A percentile compares a stretch with the other conserved stretches of the same genome.
Evolutionary conservation across 2,113 vertebrate genomes (phyloP).

Genomic region (Prunella fulvescens): DNA sequence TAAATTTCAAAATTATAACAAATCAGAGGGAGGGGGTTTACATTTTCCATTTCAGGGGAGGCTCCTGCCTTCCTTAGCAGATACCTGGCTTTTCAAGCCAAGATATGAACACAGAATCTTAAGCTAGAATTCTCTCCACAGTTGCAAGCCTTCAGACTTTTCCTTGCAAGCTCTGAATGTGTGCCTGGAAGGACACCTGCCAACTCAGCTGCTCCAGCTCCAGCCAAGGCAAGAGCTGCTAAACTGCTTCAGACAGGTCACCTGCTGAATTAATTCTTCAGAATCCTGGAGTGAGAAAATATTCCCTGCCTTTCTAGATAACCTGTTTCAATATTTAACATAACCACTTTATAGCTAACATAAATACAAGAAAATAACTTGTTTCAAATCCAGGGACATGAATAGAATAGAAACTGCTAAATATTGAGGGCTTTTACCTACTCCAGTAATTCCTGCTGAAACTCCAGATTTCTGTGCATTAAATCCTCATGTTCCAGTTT

Average conservation of each 20-base stretch:
- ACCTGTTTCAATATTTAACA: not conserved
- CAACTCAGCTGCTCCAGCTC: not conserved
- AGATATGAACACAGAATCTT: not conserved
- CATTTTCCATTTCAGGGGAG: not conserved
- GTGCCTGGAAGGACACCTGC: not conserved
- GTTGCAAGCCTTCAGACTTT: not conserved
- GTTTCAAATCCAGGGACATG: not conserved
- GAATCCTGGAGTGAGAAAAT: not conserved
- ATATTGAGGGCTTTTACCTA: not conserved
- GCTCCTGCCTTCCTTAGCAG: not conserved
- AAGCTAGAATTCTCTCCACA: not conserved
- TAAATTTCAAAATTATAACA: not conserved
- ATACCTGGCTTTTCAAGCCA: not conserved
- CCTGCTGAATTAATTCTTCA: not conserved
- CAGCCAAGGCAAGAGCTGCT: not conserved
- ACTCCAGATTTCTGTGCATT: not conserved
- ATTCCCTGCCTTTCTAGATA: not conserved
- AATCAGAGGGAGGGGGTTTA: not conserved
- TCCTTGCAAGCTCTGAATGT: not conserved
- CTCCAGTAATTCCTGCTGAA: not conserved
- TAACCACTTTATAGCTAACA: not conserved
- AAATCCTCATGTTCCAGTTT: not conserved
- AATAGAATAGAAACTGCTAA: not conserved
- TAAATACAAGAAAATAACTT: not conserved
- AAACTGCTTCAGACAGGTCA: not conserved